phyloP scores from a whole-genome alignment of 2,888 invertebrate genomes.

The Heterodera filipjevi region DNA sequence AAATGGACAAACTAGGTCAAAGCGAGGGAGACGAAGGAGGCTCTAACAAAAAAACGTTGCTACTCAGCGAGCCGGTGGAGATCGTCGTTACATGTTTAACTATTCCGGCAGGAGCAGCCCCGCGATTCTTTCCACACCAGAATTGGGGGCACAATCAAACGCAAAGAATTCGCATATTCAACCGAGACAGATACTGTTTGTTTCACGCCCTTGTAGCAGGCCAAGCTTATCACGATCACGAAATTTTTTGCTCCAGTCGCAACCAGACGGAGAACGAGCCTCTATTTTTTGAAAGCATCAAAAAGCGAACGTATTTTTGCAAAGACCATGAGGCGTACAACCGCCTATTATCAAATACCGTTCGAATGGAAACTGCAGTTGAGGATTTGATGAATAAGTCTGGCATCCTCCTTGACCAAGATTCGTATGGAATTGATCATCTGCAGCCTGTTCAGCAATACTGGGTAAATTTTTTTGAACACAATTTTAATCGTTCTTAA shows the following conservation, averaged over 20 bases:
- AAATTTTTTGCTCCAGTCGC: no score
- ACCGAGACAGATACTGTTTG: background rate
- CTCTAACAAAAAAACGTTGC: background rate
- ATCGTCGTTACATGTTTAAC: background rate
- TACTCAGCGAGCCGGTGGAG: background rate
- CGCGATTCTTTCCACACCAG: background rate
- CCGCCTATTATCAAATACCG: background rate
- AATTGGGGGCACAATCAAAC: background rate
- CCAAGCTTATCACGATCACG: no score
- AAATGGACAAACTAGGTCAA: background rate
- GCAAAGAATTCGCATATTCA: background rate
- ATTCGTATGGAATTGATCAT: background rate
- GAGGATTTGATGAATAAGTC: background rate
- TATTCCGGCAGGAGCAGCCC: background rate
- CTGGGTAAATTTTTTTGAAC: constrained; percentile 14
- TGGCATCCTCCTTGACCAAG: background rate
- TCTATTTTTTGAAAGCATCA: background rate
- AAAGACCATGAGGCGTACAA: background rate
- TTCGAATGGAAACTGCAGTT: background rate
- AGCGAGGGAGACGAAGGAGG: background rate
- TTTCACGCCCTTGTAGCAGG: background rate
- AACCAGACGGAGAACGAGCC: constrained; percentile 23
- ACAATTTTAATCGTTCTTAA: background rate
- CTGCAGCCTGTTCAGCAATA: background rate
- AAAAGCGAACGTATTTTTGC: background rate